phyloP scores from a whole-genome alignment of 1,140 invertebrate species.

The Bombus waltoni region DNA sequence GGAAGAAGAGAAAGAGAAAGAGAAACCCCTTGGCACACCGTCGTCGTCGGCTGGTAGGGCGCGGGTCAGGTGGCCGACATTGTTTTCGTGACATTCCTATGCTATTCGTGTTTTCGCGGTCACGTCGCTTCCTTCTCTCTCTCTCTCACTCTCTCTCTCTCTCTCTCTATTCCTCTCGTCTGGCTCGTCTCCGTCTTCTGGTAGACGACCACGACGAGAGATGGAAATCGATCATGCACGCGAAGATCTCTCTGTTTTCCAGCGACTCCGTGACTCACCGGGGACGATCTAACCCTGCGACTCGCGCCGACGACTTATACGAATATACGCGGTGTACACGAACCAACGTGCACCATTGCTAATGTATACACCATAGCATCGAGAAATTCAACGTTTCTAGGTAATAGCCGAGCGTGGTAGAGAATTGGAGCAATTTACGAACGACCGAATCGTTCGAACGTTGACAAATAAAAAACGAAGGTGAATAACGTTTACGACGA shows the following conservation, averaged over 20 bases:
- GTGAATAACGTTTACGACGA: background rate
- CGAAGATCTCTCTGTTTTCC: constrained; percentile 34
- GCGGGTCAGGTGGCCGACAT: constrained; percentile 58
- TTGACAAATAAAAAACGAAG: background rate
- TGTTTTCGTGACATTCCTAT: constrained; percentile 62
- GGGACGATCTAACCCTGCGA: background rate
- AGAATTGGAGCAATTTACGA: background rate
- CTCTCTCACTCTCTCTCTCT: constrained; percentile 2
- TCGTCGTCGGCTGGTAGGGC: background rate
- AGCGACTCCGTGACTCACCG: constrained; percentile 18
- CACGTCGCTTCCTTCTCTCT: constrained; percentile 23
- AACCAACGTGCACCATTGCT: background rate
- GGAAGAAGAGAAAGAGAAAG: background rate
- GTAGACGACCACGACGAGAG: background rate
- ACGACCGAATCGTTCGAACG: too few relatives aligned
- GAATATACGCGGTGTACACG: background rate
- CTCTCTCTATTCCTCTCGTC: background rate
- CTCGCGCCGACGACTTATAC: background rate
- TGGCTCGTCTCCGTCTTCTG: background rate
- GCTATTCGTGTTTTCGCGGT: constrained; percentile 60
- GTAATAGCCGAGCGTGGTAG: background rate
- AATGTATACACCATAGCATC: background rate
- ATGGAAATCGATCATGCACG: constrained; percentile 21
- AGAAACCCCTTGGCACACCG: background rate
- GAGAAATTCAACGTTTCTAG: background rate